A percentile compares a stretch with the other conserved stretches of the same genome.
phyloP scores from a whole-genome alignment of 1,140 invertebrate species.

The Phymastichus coffea region DNA sequence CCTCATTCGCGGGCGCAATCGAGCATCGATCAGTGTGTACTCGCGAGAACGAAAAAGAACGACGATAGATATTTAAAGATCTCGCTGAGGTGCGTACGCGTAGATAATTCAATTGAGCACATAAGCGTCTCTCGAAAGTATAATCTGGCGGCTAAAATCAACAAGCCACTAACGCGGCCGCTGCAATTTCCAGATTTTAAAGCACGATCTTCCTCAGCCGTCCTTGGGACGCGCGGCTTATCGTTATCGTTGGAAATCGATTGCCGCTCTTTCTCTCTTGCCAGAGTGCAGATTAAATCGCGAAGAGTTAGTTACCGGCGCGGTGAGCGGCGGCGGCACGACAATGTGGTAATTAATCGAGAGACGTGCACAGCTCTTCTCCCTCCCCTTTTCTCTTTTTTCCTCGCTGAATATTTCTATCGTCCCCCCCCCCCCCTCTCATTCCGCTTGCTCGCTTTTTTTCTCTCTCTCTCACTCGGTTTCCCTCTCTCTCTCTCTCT shows the following conservation, averaged over 20 bases:
- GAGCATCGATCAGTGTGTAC: too few relatives aligned
- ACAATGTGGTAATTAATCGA: slow-evolving; percentile 60
- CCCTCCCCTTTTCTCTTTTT: slow-evolving; percentile 33
- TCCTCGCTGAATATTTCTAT: slow-evolving; percentile 23
- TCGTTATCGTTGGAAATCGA: too few relatives aligned
- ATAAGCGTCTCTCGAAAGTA: too few relatives aligned
- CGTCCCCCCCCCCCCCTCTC: too few relatives aligned
- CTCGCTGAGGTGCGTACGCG: neutral
- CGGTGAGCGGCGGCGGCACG: slow-evolving; percentile 45
- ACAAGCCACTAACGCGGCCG: neutral
- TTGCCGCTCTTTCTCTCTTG: neutral
- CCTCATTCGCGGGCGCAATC: too few relatives aligned
- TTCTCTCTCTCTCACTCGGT: slow-evolving; percentile 21
- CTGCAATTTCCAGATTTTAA: slow-evolving; percentile 9
- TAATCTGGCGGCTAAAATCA: slow-evolving; percentile 14
- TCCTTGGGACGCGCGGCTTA: too few relatives aligned
- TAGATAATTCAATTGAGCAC: slow-evolving; percentile 8
- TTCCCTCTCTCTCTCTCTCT: neutral
- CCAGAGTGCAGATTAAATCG: too few relatives aligned
- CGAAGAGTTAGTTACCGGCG: slow-evolving; percentile 45
- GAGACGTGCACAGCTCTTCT: slow-evolving; percentile 36
- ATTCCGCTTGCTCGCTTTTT: too few relatives aligned
- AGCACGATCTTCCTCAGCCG: too few relatives aligned
- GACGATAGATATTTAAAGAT: too few relatives aligned
- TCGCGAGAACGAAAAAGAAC: too few relatives aligned